These are phyloP conservation scores for Oophaga sylvatica DNA, from an alignment of 2,797 vertebrate species.

Conservation along the genomic window DNA sequence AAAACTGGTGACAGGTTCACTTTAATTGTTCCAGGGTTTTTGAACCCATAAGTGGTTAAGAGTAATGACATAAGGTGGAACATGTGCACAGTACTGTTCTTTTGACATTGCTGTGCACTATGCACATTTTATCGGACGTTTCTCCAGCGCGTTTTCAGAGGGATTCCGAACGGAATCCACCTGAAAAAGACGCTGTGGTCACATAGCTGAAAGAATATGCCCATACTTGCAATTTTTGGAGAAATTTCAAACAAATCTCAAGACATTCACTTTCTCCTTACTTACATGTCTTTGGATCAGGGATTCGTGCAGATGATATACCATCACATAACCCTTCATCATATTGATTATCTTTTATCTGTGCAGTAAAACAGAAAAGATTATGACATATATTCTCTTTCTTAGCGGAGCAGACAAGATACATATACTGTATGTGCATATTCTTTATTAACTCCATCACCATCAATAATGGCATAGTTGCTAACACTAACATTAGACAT, in stretches of 20 bases:
- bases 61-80: too few species aligned
- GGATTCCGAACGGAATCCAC: too few species aligned
- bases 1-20: too few species aligned
- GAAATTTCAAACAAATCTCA: background rate
- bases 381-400: background rate
- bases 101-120: too few species aligned
- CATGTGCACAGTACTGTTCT: too few species aligned
- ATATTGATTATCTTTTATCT: constrained; percentile 19
- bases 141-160: too few species aligned
- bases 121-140: too few species aligned
- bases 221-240: too few species aligned
- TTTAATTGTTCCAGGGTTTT: too few species aligned
- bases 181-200: too few species aligned
- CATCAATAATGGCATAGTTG: background rate
- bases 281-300: constrained; percentile 71
- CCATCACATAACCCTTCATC: background rate
- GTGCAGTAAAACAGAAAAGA: background rate
- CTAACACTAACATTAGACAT: background rate
- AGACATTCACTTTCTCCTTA: constrained; percentile 6
- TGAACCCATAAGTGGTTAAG: too few species aligned
- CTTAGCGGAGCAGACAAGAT: background rate
- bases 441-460: background rate
- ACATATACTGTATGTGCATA: background rate
- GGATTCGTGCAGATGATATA: constrained; percentile 43
- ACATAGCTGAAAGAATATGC: too few species aligned